Percentiles rank a stretch among this genome's conserved stretches.
Conservation (phyloP, 2,888 invertebrate genomes). For the Hypomecis punctinalis region DNA sequence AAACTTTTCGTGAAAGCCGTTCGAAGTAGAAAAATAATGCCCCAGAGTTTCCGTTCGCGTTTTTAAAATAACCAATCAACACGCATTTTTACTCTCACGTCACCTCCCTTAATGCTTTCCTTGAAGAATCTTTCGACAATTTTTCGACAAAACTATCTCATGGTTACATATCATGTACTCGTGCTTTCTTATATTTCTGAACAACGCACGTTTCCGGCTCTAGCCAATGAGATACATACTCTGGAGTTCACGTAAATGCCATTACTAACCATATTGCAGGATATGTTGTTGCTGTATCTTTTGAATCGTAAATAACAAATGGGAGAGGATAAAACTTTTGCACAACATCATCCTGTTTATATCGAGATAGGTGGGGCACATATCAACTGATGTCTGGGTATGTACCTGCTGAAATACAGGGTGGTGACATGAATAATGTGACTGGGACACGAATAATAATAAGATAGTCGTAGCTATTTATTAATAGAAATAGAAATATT, state of each 20-base stretch:
- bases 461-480: too few relatives aligned
- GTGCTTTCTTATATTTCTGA: constrained; percentile 3
- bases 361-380: constrained; percentile 56
- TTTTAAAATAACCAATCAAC: too few relatives aligned
- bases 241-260: constrained; percentile 47
- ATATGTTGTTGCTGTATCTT: constrained; percentile 74
- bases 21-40: too few relatives aligned
- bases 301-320: constrained; percentile 81
- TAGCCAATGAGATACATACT: constrained; percentile 27
- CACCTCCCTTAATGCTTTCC: too few relatives aligned
- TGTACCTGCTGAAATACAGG: background rate
- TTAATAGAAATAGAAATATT: too few relatives aligned
- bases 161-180: constrained; percentile 3
- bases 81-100: too few relatives aligned
- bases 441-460: too few relatives aligned
- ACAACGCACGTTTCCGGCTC: constrained; percentile 21
- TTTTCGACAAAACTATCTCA: constrained; percentile 16
- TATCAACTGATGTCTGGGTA: constrained; percentile 21
- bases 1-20: too few relatives aligned
- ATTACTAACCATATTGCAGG: constrained; percentile 59
- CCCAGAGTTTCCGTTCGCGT: too few relatives aligned
- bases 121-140: background rate
- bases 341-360: constrained; percentile 73
- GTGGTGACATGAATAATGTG: too few relatives aligned
- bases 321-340: constrained; percentile 71